phyloP scores from a whole-genome alignment of 2,888 invertebrate species.

The Xanthia icteritia region DNA sequence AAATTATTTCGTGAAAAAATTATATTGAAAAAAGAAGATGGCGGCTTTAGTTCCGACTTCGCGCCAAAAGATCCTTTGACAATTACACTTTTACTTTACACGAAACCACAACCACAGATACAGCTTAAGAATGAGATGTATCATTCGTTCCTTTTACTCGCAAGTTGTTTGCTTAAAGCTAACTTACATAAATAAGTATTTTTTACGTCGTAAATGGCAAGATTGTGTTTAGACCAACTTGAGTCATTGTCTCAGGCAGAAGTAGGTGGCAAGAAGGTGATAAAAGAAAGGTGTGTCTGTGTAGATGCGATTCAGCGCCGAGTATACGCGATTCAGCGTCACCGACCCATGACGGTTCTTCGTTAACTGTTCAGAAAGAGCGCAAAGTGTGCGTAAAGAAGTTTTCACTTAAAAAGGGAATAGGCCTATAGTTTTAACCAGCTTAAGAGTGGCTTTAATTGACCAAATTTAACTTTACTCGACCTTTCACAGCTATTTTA shows the following conservation, averaged over 20 bases:
- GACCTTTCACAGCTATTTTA: background rate
- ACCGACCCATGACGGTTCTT: background rate
- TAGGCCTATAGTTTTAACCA: background rate
- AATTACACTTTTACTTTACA: background rate
- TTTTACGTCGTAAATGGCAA: conserved; percentile 60
- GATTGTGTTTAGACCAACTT: conserved; percentile 34
- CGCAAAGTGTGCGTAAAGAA: no score
- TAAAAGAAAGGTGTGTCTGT: no score
- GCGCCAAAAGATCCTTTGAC: no score
- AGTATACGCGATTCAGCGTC: background rate
- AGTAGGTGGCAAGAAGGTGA: conserved; percentile 8
- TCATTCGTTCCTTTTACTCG: conserved; percentile 39
- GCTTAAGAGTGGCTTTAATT: background rate
- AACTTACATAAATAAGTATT: conserved; percentile 56
- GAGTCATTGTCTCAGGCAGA: background rate
- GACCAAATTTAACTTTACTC: background rate
- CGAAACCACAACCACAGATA: no score
- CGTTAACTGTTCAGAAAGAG: background rate
- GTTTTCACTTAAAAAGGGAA: background rate
- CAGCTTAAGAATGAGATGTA: background rate
- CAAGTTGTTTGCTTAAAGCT: conserved; percentile 56
- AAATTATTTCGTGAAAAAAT: background rate
- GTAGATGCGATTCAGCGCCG: background rate
- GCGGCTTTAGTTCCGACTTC: no score
- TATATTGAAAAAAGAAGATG: background rate